These are phyloP conservation scores for Mesembrinibis cayennensis DNA, from an alignment of 2,113 vertebrate genomes.

Conservation along the genomic window DNA sequence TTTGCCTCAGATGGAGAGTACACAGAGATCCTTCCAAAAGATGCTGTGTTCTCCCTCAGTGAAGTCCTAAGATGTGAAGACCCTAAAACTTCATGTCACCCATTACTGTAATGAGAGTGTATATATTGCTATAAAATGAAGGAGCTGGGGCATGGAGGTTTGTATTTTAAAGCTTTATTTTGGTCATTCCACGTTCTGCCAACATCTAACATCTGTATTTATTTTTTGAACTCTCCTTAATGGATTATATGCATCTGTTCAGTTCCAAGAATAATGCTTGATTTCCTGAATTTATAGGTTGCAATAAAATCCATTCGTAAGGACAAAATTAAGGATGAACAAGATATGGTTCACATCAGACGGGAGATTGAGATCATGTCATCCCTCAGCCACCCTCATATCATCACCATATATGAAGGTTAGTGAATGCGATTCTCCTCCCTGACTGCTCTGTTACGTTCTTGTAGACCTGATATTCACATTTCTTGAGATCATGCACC, in stretches of 20 bases:
- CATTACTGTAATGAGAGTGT: neutral
- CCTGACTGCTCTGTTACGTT: slow-evolving; percentile 28
- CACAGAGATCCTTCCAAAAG: neutral
- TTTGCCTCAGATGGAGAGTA: neutral
- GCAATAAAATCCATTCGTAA: slow-evolving; percentile 99
- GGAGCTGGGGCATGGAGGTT: neutral
- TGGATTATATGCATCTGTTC: slow-evolving; percentile 74
- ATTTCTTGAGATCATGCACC: slow-evolving; percentile 39
- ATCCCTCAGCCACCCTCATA: slow-evolving; percentile 96
- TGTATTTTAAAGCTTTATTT: slow-evolving; percentile 64
- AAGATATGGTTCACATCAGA: slow-evolving; percentile 99
- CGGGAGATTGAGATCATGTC: slow-evolving; percentile 99
- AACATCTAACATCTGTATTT: slow-evolving; percentile 79
- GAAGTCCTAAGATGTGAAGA: neutral
- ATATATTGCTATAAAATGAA: slow-evolving; percentile 51
- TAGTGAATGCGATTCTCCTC: slow-evolving; percentile 58
- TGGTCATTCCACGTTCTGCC: slow-evolving; percentile 66
- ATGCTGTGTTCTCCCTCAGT: neutral
- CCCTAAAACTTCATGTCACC: slow-evolving; percentile 11
- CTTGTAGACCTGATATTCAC: slow-evolving; percentile 47
- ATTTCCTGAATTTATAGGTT: slow-evolving; percentile 88
- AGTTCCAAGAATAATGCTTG: slow-evolving; percentile 76
- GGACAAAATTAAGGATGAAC: slow-evolving; percentile 99
- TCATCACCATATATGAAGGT: slow-evolving; percentile 99
- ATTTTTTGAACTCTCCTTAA: slow-evolving; percentile 70